A percentile compares a stretch with the other conserved stretches of the same genome.
phyloP scores from a whole-genome alignment of 2,888 invertebrate genomes.

The Acanthoscelides obtectus region DNA sequence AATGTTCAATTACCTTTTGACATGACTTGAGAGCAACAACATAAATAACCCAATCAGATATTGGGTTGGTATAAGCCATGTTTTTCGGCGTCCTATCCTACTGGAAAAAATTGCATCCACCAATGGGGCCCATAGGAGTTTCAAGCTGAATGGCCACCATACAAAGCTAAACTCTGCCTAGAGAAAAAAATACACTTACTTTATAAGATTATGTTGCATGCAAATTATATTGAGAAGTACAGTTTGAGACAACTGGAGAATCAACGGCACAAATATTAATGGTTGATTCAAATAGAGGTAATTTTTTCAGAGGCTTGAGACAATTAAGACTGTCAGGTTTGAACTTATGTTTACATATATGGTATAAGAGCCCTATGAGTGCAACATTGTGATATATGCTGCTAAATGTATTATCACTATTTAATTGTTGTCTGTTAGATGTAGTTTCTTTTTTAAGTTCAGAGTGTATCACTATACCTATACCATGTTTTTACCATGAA shows the following conservation, averaged over 20 bases:
- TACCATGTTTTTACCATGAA: background rate
- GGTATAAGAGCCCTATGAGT: too few relatives aligned
- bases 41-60: constrained; percentile 87
- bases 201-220: too few relatives aligned
- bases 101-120: constrained; percentile 88
- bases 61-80: constrained; percentile 92
- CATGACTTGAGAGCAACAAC: constrained; percentile 72
- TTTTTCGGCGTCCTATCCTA: constrained; percentile 88
- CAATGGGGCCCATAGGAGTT: constrained; percentile 96
- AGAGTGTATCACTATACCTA: too few relatives aligned
- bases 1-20: constrained; percentile 4
- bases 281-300: too few relatives aligned
- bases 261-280: too few relatives aligned
- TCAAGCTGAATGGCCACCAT: constrained; percentile 88
- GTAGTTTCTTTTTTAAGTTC: too few relatives aligned
- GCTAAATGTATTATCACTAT: background rate
- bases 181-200: constrained; percentile 39
- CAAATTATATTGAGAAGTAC: background rate
- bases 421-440: background rate
- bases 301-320: too few relatives aligned
- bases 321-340: too few relatives aligned
- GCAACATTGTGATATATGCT: background rate
- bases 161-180: constrained; percentile 91
- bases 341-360: too few relatives aligned
- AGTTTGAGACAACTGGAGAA: background rate